These are phyloP conservation scores for Ctenosaura bakeri DNA, from an alignment of 2,797 vertebrate species.

Conservation along the genomic window DNA sequence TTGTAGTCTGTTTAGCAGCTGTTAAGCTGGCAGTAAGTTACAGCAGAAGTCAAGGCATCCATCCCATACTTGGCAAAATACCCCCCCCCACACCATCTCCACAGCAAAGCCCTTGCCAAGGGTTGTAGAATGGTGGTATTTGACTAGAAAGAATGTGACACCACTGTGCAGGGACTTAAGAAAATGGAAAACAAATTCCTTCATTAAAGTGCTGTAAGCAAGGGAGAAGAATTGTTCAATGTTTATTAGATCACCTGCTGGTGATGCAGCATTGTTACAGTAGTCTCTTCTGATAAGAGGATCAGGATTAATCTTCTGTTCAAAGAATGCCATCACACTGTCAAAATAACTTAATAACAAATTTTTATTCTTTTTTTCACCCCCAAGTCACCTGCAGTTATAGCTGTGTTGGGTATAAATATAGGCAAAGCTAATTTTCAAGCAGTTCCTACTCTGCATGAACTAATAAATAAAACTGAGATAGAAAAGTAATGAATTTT, in stretches of 20 bases:
- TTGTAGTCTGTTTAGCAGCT: conserved; percentile 48
- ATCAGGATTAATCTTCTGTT: conserved; percentile 3
- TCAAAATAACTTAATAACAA: conserved; percentile 1
- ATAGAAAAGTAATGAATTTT: conserved; percentile 23
- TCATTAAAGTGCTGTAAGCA: conserved; percentile 28
- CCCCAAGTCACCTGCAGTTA: conserved; percentile 8
- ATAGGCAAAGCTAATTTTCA: background rate
- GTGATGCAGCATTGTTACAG: background rate
- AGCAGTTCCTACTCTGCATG: background rate
- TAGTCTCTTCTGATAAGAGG: conserved; percentile 8
- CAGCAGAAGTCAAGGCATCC: background rate
- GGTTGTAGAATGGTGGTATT: conserved; percentile 36
- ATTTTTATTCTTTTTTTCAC: background rate
- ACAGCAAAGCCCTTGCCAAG: conserved; percentile 38
- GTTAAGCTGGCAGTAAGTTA: conserved; percentile 26
- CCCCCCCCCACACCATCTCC: background rate
- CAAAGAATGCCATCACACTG: background rate
- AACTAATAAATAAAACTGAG: conserved; percentile 21
- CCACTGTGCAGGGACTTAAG: conserved; percentile 29
- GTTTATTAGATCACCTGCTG: conserved; percentile 32
- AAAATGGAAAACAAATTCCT: conserved; percentile 44
- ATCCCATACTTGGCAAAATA: conserved; percentile 31
- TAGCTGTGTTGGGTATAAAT: background rate
- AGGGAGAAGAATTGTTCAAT: conserved; percentile 1
- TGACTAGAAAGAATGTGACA: conserved; percentile 3